Conservation (phyloP, 2,797 vertebrate species). For the Anolis apletophallus region DNA sequence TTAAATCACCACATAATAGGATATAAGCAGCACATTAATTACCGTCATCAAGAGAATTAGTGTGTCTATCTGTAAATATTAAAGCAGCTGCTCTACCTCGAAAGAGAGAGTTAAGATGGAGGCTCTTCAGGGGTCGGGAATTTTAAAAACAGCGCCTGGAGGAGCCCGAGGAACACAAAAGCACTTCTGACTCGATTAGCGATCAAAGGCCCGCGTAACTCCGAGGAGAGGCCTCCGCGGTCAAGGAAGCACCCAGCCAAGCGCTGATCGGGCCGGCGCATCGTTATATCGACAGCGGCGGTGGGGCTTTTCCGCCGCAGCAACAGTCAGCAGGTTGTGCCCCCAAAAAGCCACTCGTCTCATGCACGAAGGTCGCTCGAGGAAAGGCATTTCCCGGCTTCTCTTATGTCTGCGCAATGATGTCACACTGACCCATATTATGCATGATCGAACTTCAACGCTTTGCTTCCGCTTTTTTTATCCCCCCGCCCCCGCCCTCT, state of each 20-base stretch:
- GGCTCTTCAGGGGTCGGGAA: slow-evolving; percentile 36
- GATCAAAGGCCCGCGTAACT: background rate
- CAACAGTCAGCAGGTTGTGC: background rate
- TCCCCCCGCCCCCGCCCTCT: no score
- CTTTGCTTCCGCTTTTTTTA: background rate
- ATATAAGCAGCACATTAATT: slow-evolving; percentile 71
- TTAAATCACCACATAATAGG: slow-evolving; percentile 64
- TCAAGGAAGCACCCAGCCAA: background rate
- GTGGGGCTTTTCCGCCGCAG: background rate
- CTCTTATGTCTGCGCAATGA: background rate
- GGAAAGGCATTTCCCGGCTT: slow-evolving; percentile 1
- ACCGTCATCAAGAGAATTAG: slow-evolving; percentile 66
- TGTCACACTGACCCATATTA: slow-evolving; percentile 33
- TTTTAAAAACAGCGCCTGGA: slow-evolving; percentile 49
- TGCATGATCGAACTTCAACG: background rate
- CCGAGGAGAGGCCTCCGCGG: background rate
- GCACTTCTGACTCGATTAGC: slow-evolving; percentile 40
- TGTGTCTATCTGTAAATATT: slow-evolving; percentile 64
- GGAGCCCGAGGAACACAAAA: slow-evolving; percentile 37
- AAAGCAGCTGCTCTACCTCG: slow-evolving; percentile 50
- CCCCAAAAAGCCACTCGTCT: background rate
- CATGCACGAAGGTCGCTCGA: background rate
- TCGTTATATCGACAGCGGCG: no score
- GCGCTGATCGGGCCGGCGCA: background rate
- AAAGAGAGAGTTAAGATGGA: slow-evolving; percentile 29